Base-by-base conservation (phyloP, 2,888 invertebrate genomes). In the Sphecodes monilicornis region DNA sequence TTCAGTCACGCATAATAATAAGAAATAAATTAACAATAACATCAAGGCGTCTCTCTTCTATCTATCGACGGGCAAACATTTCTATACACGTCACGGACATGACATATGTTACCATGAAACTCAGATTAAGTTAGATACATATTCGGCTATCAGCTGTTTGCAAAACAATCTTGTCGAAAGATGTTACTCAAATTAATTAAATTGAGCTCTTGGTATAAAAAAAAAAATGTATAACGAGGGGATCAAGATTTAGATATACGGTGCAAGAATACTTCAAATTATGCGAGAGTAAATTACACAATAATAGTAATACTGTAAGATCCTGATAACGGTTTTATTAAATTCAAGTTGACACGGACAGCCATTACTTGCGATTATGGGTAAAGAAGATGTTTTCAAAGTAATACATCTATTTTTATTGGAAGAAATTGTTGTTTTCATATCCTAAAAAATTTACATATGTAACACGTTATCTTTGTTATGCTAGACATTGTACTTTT, bases 301-400 rank as follows among this genome's bases (percentile, higher is more conserved):
- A 43, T 22, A 76, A 57, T n/a, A 43, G 16, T 43, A 43, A 43
- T 32, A 39, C 26, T 41, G 26, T 57, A 46, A 66, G 32, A 13
- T 29, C 11, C 3, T 18, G 22, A 36, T 41, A 41, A 26, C 10
- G 39, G 26, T 41, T 36, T 50, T 68, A 69, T 43, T 13, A 46
- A 43, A 68, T 50, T 29, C 8, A 46, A 11, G 13, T 29, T 36
- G 54, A 68, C 41, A 76, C 50, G 72, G 69, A 41, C 10, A 70
- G n/a, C 57, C 41, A 72, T 16, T 46, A 57, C 11, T 1, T 6
- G 8, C 18, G 70, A 83, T 41, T 26, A 88, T 88, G 88, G 76
- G 39, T 64, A 79, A 46, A 50, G 72, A 88, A 81, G 83, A 86
- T 18, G 57, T 69, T 22, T 73, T 88, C n/a, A 88, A 88, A 83